Evolutionary conservation across 2,113 vertebrate genomes (phyloP).

Genomic region (Sarotherodon lohbergeri): DNA sequence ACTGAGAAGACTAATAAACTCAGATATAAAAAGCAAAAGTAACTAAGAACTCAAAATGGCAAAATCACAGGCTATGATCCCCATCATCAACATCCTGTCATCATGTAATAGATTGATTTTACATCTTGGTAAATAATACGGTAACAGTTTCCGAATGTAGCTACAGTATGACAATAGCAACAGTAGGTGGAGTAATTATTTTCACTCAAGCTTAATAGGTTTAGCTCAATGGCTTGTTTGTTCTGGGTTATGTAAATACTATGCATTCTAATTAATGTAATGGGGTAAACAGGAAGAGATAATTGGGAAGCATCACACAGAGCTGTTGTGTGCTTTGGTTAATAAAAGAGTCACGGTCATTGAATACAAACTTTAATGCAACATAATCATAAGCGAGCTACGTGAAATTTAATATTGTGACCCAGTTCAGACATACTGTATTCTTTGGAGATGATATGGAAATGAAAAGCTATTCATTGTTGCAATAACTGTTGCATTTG

Average conservation of each 20-base stretch:
- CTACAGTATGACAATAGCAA: conserved; percentile 22
- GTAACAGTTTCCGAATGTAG: neutral
- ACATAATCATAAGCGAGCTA: neutral
- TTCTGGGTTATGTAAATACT: conserved; percentile 50
- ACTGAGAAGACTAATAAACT: neutral
- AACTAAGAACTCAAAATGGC: neutral
- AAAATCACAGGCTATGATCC: neutral
- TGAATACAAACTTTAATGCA: conserved; percentile 3
- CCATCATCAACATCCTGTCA: neutral
- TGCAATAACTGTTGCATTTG: neutral
- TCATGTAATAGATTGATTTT: neutral
- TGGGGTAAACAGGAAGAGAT: conserved; percentile 45
- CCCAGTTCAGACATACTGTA: neutral
- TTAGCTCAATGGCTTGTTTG: conserved; percentile 56
- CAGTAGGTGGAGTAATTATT: conserved; percentile 43
- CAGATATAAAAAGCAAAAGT: neutral
- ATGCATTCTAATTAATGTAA: conserved; percentile 62
- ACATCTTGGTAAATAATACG: neutral
- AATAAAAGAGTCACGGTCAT: conserved; percentile 6
- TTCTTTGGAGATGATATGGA: neutral
- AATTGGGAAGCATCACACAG: conserved; percentile 37
- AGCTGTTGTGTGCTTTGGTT: neutral
- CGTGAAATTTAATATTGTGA: neutral
- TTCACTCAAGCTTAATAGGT: conserved; percentile 39
- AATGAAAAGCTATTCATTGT: neutral